Conservation (phyloP, 2,113 vertebrate genomes). For the Hippocampus mohnikei region DNA sequence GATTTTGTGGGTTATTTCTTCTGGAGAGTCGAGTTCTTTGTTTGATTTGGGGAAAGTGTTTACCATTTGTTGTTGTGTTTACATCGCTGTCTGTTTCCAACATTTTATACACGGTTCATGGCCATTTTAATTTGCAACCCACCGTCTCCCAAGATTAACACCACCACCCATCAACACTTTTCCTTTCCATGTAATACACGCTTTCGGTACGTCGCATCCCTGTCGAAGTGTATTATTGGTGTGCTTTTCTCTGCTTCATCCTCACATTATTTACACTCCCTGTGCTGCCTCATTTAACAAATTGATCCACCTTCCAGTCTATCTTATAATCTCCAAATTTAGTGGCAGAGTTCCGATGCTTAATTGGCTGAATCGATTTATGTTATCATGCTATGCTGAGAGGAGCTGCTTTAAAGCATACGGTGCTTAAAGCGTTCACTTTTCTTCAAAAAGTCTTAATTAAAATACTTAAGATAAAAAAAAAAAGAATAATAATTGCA, state of each 20-base stretch:
- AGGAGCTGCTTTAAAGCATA: constrained; percentile 30
- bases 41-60: constrained; percentile 45
- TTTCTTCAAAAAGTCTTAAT: constrained; percentile 29
- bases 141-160: constrained; percentile 52
- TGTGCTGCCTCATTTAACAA: constrained; percentile 72
- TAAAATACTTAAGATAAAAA: constrained; percentile 32
- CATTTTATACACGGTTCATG: constrained; percentile 35
- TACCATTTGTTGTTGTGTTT: constrained; percentile 52
- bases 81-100: constrained; percentile 30
- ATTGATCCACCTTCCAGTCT: constrained; percentile 79
- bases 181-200: constrained; percentile 49
- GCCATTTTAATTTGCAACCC: constrained; percentile 57
- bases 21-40: constrained; percentile 24
- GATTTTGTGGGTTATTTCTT: constrained; percentile 19
- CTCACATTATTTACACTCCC: constrained; percentile 67
- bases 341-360: constrained; percentile 54
- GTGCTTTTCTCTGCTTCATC: constrained; percentile 68
- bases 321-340: constrained; percentile 67
- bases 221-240: constrained; percentile 51
- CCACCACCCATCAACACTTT: constrained; percentile 52
- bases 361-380: constrained; percentile 55
- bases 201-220: constrained; percentile 56
- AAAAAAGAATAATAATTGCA: background rate
- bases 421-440: constrained; percentile 29
- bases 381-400: constrained; percentile 24